Evolutionary conservation across 2,113 vertebrate genomes (phyloP), one percentile per base, ranked within the genome.

Genomic region (Tringa solitaria): DNA sequence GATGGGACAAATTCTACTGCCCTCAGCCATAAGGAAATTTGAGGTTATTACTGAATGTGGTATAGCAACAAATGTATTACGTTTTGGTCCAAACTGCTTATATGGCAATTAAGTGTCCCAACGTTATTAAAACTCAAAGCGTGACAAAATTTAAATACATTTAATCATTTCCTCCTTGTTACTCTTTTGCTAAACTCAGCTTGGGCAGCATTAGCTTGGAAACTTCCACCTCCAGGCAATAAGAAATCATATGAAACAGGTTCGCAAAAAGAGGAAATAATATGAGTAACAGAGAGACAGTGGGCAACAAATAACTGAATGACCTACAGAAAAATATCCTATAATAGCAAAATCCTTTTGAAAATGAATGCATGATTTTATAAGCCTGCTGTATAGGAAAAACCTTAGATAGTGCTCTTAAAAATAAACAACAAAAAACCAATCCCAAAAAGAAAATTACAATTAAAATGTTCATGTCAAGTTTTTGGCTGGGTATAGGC

Each of bases 251-350:
- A 48, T 24, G 32, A 72, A 95, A 89, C 50, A 27, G 27, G 45
- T 39, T 87, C 68, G 41, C 41, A 76, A 82, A 84, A 91, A 81
- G 86, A 96, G 90, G 73, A 93, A 95, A 93, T 75, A 92, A 64
- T 81, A 21, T 43, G 79, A 86, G 46, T 68, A 77, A 77, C 28
- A 96, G 51, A 63, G 65, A 65, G 35, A 57, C 14, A 74, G 28
- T 11, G 33, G 72, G 69, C 65, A 72, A 75, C 86, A 76, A 82
- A 75, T 67, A 89, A 84, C 63, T 56, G 74, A 79, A 69, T 56
- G 68, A 78, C 77, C 57, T 39, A 87, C n/a, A 91, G 70, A 86
- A 90, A 53, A 39, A 75, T 45, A 48, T 46, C 68, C 60, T 41
- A 0, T 70, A 51, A 51, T 11, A 59, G 56, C 17, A 93, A 85